phyloP scores from a whole-genome alignment of 2,113 vertebrate genomes.

The Tyto alba region DNA sequence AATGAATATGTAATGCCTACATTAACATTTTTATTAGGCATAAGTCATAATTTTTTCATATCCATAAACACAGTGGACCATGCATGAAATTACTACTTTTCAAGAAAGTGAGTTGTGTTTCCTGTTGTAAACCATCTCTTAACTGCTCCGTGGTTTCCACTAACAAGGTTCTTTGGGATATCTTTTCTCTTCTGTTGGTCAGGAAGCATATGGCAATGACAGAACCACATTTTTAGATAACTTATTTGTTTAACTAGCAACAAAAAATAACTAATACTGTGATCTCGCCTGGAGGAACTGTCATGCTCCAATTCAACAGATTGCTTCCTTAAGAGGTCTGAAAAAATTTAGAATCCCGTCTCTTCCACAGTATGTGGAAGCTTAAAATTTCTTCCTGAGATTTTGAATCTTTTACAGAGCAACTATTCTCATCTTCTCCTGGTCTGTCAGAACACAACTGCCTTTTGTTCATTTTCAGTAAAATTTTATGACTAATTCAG shows the following conservation, averaged over 20 bases:
- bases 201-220: background rate
- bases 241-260: background rate
- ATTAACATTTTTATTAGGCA: slow-evolving; percentile 45
- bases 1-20: slow-evolving; percentile 5
- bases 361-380: background rate
- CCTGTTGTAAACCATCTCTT: background rate
- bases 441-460: background rate
- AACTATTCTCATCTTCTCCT: background rate
- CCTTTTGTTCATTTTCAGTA: background rate
- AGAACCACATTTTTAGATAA: background rate
- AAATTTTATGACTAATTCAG: background rate
- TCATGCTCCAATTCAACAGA: background rate
- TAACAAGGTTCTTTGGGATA: slow-evolving; percentile 20
- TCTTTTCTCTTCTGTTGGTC: background rate
- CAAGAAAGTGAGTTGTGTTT: background rate
- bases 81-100: slow-evolving; percentile 36
- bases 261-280: background rate
- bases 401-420: background rate
- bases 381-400: background rate
- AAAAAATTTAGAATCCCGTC: background rate
- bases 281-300: background rate
- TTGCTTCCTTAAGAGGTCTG: background rate
- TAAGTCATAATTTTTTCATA: slow-evolving; percentile 10
- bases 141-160: background rate
- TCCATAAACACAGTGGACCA: slow-evolving; percentile 17